Conservation (phyloP, 1,140 invertebrate genomes). For the Eurosta solidaginis region DNA sequence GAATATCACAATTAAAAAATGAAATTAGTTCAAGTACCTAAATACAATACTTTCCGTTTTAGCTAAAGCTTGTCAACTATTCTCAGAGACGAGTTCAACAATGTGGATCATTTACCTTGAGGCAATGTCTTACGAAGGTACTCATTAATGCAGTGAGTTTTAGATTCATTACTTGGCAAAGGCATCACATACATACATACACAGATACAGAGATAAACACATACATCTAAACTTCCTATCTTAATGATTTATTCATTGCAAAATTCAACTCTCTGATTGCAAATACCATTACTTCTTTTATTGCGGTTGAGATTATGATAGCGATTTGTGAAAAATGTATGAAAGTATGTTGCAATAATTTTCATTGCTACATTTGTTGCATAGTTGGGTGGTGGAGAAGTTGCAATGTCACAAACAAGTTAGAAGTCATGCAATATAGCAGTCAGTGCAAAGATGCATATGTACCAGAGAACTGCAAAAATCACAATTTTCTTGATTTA, state of each 20-base stretch:
- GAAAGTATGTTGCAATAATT: background rate
- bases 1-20: too few relatives aligned
- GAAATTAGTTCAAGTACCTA: too few relatives aligned
- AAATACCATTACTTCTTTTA: background rate
- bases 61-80: too few relatives aligned
- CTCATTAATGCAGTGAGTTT: too few relatives aligned
- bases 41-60: too few relatives aligned
- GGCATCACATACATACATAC: background rate
- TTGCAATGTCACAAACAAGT: too few relatives aligned
- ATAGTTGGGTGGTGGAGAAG: background rate
- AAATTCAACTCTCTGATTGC: background rate
- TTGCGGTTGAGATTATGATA: slow-evolving; percentile 10
- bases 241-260: background rate
- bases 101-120: too few relatives aligned
- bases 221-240: background rate
- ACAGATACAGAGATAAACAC: background rate
- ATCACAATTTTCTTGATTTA: too few relatives aligned
- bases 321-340: background rate
- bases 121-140: too few relatives aligned
- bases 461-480: too few relatives aligned
- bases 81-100: too few relatives aligned
- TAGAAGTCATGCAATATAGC: background rate
- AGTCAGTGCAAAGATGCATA: background rate
- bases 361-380: background rate
- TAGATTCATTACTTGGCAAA: too few relatives aligned